Base-by-base conservation (phyloP, 2,113 vertebrate species). In the Aspidoscelis tigris region DNA sequence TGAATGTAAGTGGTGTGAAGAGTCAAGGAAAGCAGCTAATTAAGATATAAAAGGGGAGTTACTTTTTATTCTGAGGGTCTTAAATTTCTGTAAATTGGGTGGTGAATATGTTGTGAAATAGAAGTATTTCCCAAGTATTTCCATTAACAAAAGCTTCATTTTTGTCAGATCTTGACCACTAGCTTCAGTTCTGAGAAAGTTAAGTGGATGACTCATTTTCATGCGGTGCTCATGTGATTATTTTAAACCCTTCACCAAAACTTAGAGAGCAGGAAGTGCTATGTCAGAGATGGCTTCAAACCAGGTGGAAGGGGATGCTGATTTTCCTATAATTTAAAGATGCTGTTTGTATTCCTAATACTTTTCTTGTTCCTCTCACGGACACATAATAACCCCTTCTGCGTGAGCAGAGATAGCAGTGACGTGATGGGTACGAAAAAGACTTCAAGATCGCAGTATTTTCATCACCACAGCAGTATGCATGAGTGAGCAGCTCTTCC, bases 401-500 rank as follows among this genome's bases (percentile, higher is more conserved):
- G 5, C 47, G 41, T n/a, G 22, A 21, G 26, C 2, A 65, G 26
- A 7, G 58, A 33, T 43, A 82, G 22, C n/a, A 24, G 7, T 1
- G n/a, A 50, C 33, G 24, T 41, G 55, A 61, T 18, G 5, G 10
- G 58, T 8, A 33, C 11, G 55, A n/a, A 61, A 61, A 53, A n/a
- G 33, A 4, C 3, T 68, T 76, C 73, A 76, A 68, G n/a, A 24
- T 22, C 72, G 7, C 53, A n/a, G 50, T 14, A 7, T 8, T 75
- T 16, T 65, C 20, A 24, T 20, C 72, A 53, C 50, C 44, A 16
- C 1, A 61, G 24, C 41, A 24, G 5, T 22, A 14, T 33, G 4
- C 3, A 78, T 14, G 41, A n/a, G 5, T 71, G 39, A 44, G 18
- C 10, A 47, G 24, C 64, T 41, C 26, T 89, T 84, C 90, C 80